Evolutionary conservation across 1,140 invertebrate genomes (phyloP), one percentile per base, ranked within the genome.

Genomic region (Drosophila murphyi): DNA sequence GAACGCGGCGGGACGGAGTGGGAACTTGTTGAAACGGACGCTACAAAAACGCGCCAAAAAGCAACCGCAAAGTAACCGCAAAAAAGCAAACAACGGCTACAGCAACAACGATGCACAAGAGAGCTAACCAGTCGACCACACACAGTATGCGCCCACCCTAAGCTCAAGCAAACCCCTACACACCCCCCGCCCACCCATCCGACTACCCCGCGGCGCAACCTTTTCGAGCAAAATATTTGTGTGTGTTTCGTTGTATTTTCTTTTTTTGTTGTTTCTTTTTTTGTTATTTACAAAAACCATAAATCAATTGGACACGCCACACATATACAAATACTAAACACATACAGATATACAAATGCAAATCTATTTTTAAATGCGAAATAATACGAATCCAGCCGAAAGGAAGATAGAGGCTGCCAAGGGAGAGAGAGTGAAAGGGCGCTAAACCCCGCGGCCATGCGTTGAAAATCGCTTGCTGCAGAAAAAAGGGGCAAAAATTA

Each of bases 361-460:
- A 90, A 90, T 90, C 87, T 90, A 90, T 90, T 90, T 90, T 90
- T 90, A 90, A 90, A 90, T 90, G 80, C 88, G 80, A 90, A 90
- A 90, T 90, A 90, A 90, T 90, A 91, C 68, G 76, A 78, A 73
- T 63, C 64, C 75, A 77, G 51, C 63, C 74, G 54, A 72, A 79
- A 64, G 57, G 39, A 56, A 71, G 65, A 67, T 72, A 67, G 62
- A 72, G 62, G 52, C 64, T 63, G 55, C 37, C 43, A 3, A 47
- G 51, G 51, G 5, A 6, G 50, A 63, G 64, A 41, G n/a, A 37
- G 55, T 48, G 54, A 68, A 29, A 59, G 5, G 56, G 20, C 50
- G 71, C 75, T 71, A 79, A 72, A 67, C 85, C 83, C 76, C 72
- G 77, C 74, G 85, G 83, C 70, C 62, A 76, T 63, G 83, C 83